phyloP scores from a whole-genome alignment of 2,113 vertebrate species.

The Spea multiplicata region DNA sequence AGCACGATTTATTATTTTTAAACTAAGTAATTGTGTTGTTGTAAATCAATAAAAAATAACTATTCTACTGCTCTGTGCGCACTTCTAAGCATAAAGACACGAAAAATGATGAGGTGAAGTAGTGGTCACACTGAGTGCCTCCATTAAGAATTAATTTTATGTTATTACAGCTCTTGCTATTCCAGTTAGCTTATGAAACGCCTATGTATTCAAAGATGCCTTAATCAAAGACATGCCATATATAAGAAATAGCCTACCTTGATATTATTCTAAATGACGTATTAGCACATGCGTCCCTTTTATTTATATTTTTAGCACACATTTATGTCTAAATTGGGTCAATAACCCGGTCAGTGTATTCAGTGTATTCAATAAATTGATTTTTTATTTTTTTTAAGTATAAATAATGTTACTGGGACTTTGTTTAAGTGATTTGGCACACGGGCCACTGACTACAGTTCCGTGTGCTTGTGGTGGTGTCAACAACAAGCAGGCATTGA shows the following conservation, averaged over 20 bases:
- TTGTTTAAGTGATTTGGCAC: too few relatives aligned
- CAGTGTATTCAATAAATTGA: too few relatives aligned
- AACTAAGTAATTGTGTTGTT: neutral
- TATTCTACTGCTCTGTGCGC: conserved; percentile 11
- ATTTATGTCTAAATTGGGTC: neutral
- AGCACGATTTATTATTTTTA: neutral
- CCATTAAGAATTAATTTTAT: conserved; percentile 30
- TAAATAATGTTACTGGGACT: too few relatives aligned
- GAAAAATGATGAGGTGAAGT: conserved; percentile 34
- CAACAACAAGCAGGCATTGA: too few relatives aligned
- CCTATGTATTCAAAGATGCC: neutral
- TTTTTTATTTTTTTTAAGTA: too few relatives aligned
- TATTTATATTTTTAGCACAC: neutral
- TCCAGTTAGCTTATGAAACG: neutral
- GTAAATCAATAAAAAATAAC: conserved; percentile 20
- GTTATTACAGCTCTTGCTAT: neutral
- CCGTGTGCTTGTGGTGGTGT: too few relatives aligned
- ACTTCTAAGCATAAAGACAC: conserved; percentile 5
- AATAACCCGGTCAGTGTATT: too few relatives aligned
- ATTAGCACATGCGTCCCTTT: neutral
- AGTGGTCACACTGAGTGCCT: conserved; percentile 18
- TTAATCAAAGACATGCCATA: neutral
- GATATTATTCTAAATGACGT: neutral
- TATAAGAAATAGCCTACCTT: neutral
- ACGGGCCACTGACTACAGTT: too few relatives aligned